Evolutionary conservation across 2,113 vertebrate species (phyloP).

Genomic region (Cranoglanis bouderius): DNA sequence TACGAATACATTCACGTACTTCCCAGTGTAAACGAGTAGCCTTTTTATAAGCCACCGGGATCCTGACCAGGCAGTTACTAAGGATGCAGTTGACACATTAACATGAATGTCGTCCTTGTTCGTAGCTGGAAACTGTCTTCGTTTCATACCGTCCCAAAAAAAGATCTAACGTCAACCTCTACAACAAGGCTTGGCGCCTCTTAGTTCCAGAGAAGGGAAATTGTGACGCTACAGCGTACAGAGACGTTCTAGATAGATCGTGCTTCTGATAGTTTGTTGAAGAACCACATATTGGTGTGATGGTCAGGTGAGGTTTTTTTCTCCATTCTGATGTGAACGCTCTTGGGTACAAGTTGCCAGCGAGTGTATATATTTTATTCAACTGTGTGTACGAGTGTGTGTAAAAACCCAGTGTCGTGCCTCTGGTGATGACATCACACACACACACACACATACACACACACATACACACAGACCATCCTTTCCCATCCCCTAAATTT

Average conservation of each 20-base stretch:
- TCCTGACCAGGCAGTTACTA: not conserved
- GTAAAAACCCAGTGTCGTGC: not conserved
- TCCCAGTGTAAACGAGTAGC: not conserved
- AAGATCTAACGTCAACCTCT: not conserved
- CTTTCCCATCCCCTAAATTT: conserved; percentile 1
- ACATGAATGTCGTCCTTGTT: not conserved
- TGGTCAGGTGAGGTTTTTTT: not conserved
- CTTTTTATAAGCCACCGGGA: not conserved
- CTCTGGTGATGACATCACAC: conserved; percentile 50
- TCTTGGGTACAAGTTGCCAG: not conserved
- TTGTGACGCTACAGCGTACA: too few relatives aligned
- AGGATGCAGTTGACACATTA: not conserved
- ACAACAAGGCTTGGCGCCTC: too few relatives aligned
- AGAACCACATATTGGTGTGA: not conserved
- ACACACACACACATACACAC: too few relatives aligned
- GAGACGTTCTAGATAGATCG: not conserved
- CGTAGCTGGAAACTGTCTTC: too few relatives aligned
- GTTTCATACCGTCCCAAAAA: not conserved
- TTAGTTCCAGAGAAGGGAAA: too few relatives aligned
- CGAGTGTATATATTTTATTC: not conserved
- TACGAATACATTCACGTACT: not conserved
- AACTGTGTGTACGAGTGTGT: not conserved
- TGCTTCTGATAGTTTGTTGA: not conserved
- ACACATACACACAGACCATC: conserved; percentile 27
- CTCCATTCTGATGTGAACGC: not conserved